Evolutionary conservation across 2,113 vertebrate species (phyloP), one percentile per base, ranked within the genome.

Genomic region (Saccopteryx bilineata): DNA sequence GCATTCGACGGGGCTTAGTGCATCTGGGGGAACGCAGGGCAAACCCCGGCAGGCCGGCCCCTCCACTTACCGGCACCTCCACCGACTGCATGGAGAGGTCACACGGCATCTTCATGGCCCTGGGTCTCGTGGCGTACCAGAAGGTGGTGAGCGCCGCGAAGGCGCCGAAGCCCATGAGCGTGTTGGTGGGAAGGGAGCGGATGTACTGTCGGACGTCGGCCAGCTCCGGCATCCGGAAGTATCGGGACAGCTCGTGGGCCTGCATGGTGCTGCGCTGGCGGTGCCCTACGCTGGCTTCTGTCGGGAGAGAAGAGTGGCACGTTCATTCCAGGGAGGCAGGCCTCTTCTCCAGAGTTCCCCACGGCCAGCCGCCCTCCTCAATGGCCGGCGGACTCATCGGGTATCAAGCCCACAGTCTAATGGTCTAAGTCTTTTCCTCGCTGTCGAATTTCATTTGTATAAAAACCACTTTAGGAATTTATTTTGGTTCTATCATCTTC

Each of bases 101-200:
- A 58, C 99, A 99, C 33, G 99, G 99, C 0, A 99, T 99, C 84
- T 99, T 99, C 90, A 99, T 98, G 65, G 99, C 99, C 95, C 98
- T 99, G 0, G 99, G 99, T 76, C 99, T 98, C 0, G 99, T 99
- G 82, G 99, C 99, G 5, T 99, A 99, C 99, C 99, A 99, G 98
- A 99, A 99, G 15, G 99, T 99, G 0, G 99, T 99, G 93, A 99
- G 98, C 1, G 99, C 99, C 0, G 99, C 99, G 0, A 99, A 99
- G 3, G 99, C 99, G 0, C 99, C 99, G 17, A 99, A 98, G 74
- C 99, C 99, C 99, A 99, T 99, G 54, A 99, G 98, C 0, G 99
- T 99, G 33, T 99, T 99, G 61, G 99, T 99, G 0, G 99, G 99
- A 50, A 99, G 98, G 39, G 98, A 98, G 10, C 99, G 99, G 48